These are phyloP conservation scores for Pteruthius melanotis DNA, from an alignment of 2,113 vertebrate genomes.

Conservation along the genomic window DNA sequence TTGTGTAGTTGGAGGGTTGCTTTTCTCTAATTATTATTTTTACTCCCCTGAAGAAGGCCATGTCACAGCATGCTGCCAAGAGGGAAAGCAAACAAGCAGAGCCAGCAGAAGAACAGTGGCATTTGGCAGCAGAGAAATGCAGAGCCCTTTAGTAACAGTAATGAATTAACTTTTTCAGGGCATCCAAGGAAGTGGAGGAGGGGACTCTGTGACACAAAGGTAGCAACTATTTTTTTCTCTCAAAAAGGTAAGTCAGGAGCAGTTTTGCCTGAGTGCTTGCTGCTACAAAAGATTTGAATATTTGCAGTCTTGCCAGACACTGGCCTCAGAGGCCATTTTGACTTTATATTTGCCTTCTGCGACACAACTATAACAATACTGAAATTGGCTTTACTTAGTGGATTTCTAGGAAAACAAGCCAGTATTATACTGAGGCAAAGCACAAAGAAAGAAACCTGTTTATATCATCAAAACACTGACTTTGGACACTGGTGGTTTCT, in stretches of 20 bases:
- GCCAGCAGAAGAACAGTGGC: neutral
- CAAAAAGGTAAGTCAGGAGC: neutral
- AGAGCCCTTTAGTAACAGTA: neutral
- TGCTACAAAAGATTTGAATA: neutral
- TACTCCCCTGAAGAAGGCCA: neutral
- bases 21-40: neutral
- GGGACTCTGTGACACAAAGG: neutral
- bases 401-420: neutral
- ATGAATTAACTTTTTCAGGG: constrained; percentile 30
- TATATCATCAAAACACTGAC: neutral
- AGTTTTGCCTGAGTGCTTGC: neutral
- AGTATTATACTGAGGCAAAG: neutral
- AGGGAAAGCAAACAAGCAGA: neutral
- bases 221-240: neutral
- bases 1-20: neutral
- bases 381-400: neutral
- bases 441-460: neutral
- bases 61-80: neutral
- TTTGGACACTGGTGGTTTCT: neutral
- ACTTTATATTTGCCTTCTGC: neutral
- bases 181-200: neutral
- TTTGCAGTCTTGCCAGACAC: neutral
- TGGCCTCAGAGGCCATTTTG: neutral
- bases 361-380: neutral
- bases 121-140: neutral